Conservation (phyloP, 2,797 vertebrate species). For the Xenentodon cancila region DNA sequence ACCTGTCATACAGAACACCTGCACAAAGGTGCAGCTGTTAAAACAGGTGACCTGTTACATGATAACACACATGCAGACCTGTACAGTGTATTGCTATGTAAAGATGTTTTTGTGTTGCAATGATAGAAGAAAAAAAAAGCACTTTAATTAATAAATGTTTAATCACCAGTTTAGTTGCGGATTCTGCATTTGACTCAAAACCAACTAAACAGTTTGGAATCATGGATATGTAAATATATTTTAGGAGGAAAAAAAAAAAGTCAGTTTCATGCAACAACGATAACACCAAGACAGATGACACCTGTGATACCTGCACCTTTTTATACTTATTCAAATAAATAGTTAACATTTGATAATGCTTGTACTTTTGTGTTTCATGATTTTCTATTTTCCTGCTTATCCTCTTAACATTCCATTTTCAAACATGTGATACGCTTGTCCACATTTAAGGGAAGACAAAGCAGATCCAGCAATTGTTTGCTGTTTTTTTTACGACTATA, state of each 20-base stretch:
- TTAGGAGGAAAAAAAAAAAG: constrained; percentile 65
- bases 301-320: constrained; percentile 87
- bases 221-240: constrained; percentile 82
- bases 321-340: constrained; percentile 90
- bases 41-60: constrained; percentile 67
- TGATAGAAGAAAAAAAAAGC: constrained; percentile 81
- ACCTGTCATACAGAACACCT: constrained; percentile 68
- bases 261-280: constrained; percentile 78
- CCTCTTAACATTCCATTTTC: not conserved
- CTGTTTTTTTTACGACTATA: no score
- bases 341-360: constrained; percentile 86
- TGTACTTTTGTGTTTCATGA: constrained; percentile 46
- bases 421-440: no score
- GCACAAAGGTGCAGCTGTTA: constrained; percentile 70
- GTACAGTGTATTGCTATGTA: constrained; percentile 86
- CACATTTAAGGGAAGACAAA: no score
- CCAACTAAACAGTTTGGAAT: constrained; percentile 73
- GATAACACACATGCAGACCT: constrained; percentile 77
- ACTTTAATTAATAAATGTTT: constrained; percentile 91
- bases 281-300: constrained; percentile 75
- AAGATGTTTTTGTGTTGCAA: constrained; percentile 85
- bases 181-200: constrained; percentile 85
- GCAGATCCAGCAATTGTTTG: no score
- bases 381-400: not conserved
- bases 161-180: constrained; percentile 84